Base-by-base conservation (phyloP, 2,888 invertebrate species). In the Drosophila koepferae region DNA sequence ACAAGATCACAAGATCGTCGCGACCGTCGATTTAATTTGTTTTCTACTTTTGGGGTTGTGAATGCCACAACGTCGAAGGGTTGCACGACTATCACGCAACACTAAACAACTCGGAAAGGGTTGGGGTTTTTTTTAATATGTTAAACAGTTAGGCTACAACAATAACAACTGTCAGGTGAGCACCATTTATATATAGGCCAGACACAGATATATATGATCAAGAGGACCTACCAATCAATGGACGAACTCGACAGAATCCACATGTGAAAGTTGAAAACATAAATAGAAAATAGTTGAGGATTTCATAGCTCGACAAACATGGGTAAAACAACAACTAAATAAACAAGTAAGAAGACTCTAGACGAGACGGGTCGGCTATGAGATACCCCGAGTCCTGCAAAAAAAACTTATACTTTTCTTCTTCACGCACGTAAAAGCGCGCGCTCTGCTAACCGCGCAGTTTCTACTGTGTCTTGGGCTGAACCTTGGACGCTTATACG, bases 11-110 rank as follows among this genome's bases (percentile, higher is more conserved):
- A 44, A 44, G 44, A 44, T 44, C 14, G 44, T 20, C 20, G 44
- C 44, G 44, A 44, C 44, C 44, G 44, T 44, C 44, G 44, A 44
- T 44, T 14, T 44, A 44, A 44, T 20, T 48, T 48, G 16, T 8
- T 48, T 28, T 14, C 8, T 48, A 23, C 12, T 28, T 28, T 28
- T 28, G 16, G 9, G 23, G 23, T 8, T 23, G 23, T 16, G 46
- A 14, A 16, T 16, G 23, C 8, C 46, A 4, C 16, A 48, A 9
- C 23, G 16, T 28, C 8, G 14, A 46, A 46, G 23, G 23, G 46
- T 46, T 23, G 23, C 14, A 46, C 23, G 46, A 23, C 2, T 46
- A 46, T 46, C 23, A 46, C 14, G 14, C n/a, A 46, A 10, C 20
- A 28, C 43, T 20, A 53, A 44, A n/a, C 18, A 56, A 51, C 49